Evolutionary conservation across 2,888 invertebrate species (phyloP), one percentile per base, ranked within the genome.

Genomic region (Drosophila austrosaltans): DNA sequence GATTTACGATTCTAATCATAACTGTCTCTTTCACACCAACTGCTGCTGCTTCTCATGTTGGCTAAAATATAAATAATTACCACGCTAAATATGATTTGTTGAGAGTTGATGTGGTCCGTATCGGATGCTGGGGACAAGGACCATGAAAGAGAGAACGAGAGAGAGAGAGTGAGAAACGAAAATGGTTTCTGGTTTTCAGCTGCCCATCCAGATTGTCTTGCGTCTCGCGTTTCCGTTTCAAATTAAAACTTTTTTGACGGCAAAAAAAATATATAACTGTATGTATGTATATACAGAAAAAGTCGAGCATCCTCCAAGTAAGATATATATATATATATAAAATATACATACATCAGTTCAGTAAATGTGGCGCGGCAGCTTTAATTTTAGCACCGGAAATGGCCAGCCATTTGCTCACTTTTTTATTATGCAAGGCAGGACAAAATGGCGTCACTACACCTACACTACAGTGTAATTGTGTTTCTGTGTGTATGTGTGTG

Each of bases 1-100:
- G 80, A 83, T 86, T 83, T 86, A 83, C 82, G 82, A 75, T 80
- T 76, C 78, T 71, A 80, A 84, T 87, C 78, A 83, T 58, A 64
- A 53, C 69, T 54, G 36, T 75, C 77, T 53, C 62, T 57, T 32
- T 62, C 44, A 32, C 30, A 42, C 53, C 30, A 36, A 36, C 53
- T 53, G 77, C 71, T 53, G 77, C 71, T 65, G 65, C 36, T 36
- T 36, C 8, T 36, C 8, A 8, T 70, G 66, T 53, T 56, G 16
- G 61, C 39, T 16, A 16, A 61, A 63, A 59, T 69, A 81, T 86
- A 86, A 84, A 84, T 84, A 84, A 84, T 84, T 82, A 75, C 87
- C 78, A 63, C 58, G 84, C 82, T 87, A 82, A 84, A 84, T 84
- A 74, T 84, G 77, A 87, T 82, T 82, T 86, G 76, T 64, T 63